Base-by-base conservation (phyloP, 1,140 invertebrate species). In the Holcopasites calliopsidis region DNA sequence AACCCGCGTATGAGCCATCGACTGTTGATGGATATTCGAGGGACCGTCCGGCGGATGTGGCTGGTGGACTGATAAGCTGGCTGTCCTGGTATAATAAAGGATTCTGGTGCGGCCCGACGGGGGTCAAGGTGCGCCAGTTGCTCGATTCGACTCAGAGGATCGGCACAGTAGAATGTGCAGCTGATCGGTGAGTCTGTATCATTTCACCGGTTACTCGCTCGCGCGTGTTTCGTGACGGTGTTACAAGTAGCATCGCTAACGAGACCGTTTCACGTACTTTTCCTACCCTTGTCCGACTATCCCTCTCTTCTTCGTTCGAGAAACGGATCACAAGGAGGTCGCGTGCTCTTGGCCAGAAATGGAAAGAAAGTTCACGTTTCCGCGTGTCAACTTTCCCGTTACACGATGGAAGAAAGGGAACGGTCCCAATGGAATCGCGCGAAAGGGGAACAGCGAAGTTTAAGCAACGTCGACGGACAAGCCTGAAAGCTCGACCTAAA, bases 91-190 rank as follows among this genome's bases (percentile, higher is more conserved):
- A 38, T 26, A 61, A 74, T 66, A 66, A 66, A 38, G 38, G 50
- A 65, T 21, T 38, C 35, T 2, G 60, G 64, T n/a, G 21, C 31
- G 31, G 47, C 38, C 26, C n/a, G 21, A 49, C 23, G 21, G 21
- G 33, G 23, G 8, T 21, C 16, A 16, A 11, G 31, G 35, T 35
- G 71, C 49, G 47, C 11, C 7, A 31, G 47, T 28, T 31, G 66
- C 52, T 54, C 40, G 61, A 31, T 66, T 55, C 26, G 58, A 54
- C 47, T 66, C 44, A 74, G 71, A 55, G 50, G 40, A 74, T 83
- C 64, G 64, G 28, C 71, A 75, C 70, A 76, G 76, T 90, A 89
- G 87, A 89, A 90, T 90, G 88, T 87, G 64, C 84, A 90, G 85
- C 80, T 90, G 84, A 88, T 90, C 86, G 88, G 88, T 88, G 76